Conservation (phyloP, 2,888 invertebrate species). For the Platycnemis pennipes region DNA sequence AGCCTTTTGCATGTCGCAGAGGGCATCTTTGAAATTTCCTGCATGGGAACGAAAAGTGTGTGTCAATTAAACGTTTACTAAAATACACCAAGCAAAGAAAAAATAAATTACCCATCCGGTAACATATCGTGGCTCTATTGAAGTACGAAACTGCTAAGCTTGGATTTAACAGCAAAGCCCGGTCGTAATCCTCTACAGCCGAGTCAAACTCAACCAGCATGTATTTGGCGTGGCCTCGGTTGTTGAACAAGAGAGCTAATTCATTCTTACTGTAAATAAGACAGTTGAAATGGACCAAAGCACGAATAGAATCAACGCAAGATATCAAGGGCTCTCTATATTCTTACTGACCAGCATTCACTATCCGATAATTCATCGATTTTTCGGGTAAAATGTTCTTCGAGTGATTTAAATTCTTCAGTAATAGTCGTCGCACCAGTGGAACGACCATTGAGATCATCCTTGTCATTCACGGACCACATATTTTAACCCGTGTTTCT, state of each 20-base stretch:
- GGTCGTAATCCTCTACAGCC: conserved; percentile 77
- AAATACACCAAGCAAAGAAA: not conserved
- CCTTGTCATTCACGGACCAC: no score
- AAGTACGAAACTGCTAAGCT: conserved; percentile 76
- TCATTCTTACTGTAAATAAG: conserved; percentile 40
- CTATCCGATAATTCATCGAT: not conserved
- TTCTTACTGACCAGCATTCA: not conserved
- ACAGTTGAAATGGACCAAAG: not conserved
- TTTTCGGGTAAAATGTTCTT: not conserved
- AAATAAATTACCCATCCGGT: conserved; percentile 77
- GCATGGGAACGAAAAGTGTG: conserved; percentile 20
- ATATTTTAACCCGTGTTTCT: no score
- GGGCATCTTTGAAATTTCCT: conserved; percentile 74
- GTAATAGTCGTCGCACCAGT: not conserved
- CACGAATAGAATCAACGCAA: no score
- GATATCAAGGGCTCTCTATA: not conserved
- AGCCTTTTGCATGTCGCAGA: conserved; percentile 74
- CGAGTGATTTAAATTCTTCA: not conserved
- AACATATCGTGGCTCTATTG: conserved; percentile 78
- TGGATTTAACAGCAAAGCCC: conserved; percentile 75
- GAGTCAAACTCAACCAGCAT: conserved; percentile 77
- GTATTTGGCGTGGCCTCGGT: conserved; percentile 77
- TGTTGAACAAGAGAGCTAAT: conserved; percentile 75
- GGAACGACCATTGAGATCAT: no score
- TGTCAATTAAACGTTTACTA: not conserved